Evolutionary conservation across 1,140 invertebrate genomes (phyloP), one percentile per base, ranked within the genome.

Genomic region (Andrena cerasifolii): DNA sequence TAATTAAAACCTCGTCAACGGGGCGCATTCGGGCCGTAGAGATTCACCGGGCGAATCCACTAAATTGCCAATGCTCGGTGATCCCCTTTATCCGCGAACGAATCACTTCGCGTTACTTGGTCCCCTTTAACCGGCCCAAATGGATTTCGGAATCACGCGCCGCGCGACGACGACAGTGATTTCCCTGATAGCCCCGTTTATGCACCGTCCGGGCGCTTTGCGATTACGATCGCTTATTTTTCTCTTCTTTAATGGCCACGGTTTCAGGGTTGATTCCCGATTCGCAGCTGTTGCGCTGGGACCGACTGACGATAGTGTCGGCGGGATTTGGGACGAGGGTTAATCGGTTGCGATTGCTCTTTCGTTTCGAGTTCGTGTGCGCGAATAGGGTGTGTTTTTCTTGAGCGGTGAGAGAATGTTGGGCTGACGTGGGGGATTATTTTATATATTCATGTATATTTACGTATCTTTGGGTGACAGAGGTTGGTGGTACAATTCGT

Each of bases 1-100:
- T 87, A 87, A 87, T 87, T 87, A 87, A 85, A 87, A 87, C 72
- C 81, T 84, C 59, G 72, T 81, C 79, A 85, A 84, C 68, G 73
- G 31, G 31, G 72, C 75, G 77, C 45, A 49, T 74, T 53, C 73
- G 68, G 40, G 36, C 45, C 12, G 54, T n/a, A 16, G n/a, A 73
- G 73, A 67, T 67, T 71, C 81, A 56, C 68, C 61, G 4, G 67
- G 71, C 51, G 71, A 80, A 84, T 84, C 82, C 56, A 72, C 62
- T 80, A 68, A 83, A 84, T 84, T 80, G 72, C 67, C 83, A 66
- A 83, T 80, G 70, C 73, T 72, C 72, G 78, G 76, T 73, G 83
- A 84, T 83, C 78, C 81, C 53, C 72, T 83, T 83, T 84, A 84
- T 80, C 71, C 67, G 45, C 66, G 66, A 76, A 61, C 71, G 78